phyloP scores from a whole-genome alignment of 2,888 invertebrate species.

The Cosmorhoe ocellata region DNA sequence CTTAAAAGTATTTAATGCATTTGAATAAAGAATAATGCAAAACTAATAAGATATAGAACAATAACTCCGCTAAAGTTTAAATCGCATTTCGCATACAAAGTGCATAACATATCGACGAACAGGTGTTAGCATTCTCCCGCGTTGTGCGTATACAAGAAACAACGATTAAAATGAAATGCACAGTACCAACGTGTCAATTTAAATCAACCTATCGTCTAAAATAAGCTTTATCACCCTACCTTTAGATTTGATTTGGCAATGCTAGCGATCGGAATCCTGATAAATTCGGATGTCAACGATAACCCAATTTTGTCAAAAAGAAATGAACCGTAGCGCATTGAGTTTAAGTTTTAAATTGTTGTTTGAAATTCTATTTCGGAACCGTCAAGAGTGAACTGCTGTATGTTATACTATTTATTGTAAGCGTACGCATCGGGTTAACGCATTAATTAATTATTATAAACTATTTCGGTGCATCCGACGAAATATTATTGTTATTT shows the following conservation, averaged over 20 bases:
- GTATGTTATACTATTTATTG: neutral
- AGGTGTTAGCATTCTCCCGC: slow-evolving; percentile 66
- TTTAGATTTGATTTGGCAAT: neutral
- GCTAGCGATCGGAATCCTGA: neutral
- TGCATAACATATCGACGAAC: slow-evolving; percentile 64
- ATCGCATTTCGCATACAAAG: slow-evolving; percentile 46
- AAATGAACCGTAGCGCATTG: neutral
- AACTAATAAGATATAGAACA: slow-evolving; percentile 1
- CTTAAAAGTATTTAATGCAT: too few species aligned
- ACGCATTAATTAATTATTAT: slow-evolving; percentile 67
- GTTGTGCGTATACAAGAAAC: slow-evolving; percentile 66
- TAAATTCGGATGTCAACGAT: neutral
- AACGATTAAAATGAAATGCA: slow-evolving; percentile 70
- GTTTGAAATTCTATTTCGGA: too few species aligned
- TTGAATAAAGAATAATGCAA: neutral
- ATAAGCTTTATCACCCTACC: slow-evolving; percentile 23
- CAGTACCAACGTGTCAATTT: slow-evolving; percentile 1
- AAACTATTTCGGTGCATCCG: slow-evolving; percentile 50
- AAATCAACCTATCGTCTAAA: slow-evolving; percentile 1
- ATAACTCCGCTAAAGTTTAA: slow-evolving; percentile 14
- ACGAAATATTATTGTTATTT: slow-evolving; percentile 75
- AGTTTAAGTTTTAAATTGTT: neutral
- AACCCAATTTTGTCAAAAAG: neutral
- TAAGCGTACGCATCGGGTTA: slow-evolving; percentile 23
- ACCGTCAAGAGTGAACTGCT: too few species aligned